These are phyloP conservation scores for Tichodroma muraria DNA, from an alignment of 2,113 vertebrate genomes.

Conservation along the genomic window DNA sequence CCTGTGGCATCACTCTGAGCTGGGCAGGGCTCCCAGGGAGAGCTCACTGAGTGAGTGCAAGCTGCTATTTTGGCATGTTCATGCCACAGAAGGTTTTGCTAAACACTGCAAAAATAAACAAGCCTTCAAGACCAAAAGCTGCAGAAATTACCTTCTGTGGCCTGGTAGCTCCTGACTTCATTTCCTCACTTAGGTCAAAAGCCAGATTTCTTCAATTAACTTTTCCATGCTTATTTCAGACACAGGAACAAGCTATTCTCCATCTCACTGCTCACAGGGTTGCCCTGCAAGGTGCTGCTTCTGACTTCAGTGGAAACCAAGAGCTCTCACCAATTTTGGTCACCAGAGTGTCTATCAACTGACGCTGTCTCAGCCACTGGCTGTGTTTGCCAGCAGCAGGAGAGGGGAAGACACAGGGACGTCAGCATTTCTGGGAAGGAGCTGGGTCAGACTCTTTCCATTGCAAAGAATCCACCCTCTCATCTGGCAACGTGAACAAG, in stretches of 20 bases:
- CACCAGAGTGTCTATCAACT: background rate
- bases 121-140: constrained; percentile 44
- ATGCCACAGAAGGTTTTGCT: constrained; percentile 48
- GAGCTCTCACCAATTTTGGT: background rate
- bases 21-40: constrained; percentile 1
- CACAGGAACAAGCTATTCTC: background rate
- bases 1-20: background rate
- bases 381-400: background rate
- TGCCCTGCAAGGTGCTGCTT: constrained; percentile 49
- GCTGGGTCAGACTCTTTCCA: background rate
- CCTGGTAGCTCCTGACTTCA: constrained; percentile 48
- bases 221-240: constrained; percentile 34
- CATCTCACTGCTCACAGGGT: constrained; percentile 43
- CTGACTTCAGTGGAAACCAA: background rate
- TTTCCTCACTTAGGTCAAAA: constrained; percentile 60
- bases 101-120: constrained; percentile 47
- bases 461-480: background rate
- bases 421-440: background rate
- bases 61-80: constrained; percentile 44
- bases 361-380: background rate
- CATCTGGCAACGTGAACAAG: background rate
- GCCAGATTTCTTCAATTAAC: constrained; percentile 26
- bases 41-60: constrained; percentile 68
- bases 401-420: background rate
- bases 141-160: constrained; percentile 40